These are phyloP conservation scores for Lasius fuliginosus DNA, from an alignment of 2,888 invertebrate species.

Conservation along the genomic window DNA sequence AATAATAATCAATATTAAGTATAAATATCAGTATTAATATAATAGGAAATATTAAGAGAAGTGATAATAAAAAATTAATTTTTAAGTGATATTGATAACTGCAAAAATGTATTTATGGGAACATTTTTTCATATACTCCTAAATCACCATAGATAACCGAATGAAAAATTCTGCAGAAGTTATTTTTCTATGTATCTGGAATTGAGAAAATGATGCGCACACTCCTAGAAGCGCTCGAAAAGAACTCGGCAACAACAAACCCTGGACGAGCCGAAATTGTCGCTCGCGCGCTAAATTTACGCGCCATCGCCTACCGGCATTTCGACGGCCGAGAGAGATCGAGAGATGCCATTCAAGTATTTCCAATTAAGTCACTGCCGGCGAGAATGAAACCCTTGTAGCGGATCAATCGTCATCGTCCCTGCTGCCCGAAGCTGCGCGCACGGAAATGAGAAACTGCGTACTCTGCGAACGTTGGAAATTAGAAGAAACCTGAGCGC, in stretches of 20 bases:
- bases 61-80: neutral
- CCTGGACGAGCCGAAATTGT: slow-evolving; percentile 59
- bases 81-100: neutral
- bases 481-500: slow-evolving; percentile 72
- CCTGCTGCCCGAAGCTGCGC: slow-evolving; percentile 59
- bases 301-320: slow-evolving; percentile 73
- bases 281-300: slow-evolving; percentile 75
- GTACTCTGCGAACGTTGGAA: slow-evolving; percentile 55
- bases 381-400: slow-evolving; percentile 53
- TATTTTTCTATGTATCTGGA: neutral
- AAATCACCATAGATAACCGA: neutral
- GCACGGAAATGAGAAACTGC: slow-evolving; percentile 67
- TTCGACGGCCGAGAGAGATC: slow-evolving; percentile 69
- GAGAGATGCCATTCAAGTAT: slow-evolving; percentile 79
- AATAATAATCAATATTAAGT: too few species aligned
- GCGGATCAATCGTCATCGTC: slow-evolving; percentile 13
- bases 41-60: neutral
- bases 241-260: slow-evolving; percentile 37
- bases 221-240: slow-evolving; percentile 18
- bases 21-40: too few species aligned
- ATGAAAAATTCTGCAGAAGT: neutral
- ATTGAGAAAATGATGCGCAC: slow-evolving; percentile 1
- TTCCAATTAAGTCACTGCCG: slow-evolving; percentile 75
- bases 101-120: neutral
- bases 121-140: neutral